These are phyloP conservation scores for Ageneiosus marmoratus DNA, from an alignment of 2,113 vertebrate genomes.

Conservation along the genomic window DNA sequence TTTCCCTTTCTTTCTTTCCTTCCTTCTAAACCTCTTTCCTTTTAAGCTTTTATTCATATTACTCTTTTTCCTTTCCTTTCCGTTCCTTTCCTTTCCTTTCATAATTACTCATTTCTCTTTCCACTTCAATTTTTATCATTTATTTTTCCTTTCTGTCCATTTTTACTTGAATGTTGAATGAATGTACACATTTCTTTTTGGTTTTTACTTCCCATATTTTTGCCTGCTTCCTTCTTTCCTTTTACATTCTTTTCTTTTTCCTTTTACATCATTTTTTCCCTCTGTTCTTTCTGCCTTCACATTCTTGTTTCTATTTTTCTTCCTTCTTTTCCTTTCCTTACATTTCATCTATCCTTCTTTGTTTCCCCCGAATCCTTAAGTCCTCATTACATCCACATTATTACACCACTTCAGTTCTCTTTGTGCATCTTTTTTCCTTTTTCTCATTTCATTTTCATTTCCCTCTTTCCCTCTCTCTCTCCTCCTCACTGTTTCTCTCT, in stretches of 20 bases:
- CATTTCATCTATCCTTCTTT: neutral
- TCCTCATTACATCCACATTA: neutral
- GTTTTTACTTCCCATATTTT: no score
- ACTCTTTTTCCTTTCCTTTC: neutral
- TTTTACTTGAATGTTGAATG: neutral
- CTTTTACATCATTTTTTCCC: conserved; percentile 71
- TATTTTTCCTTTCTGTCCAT: neutral
- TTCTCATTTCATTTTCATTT: neutral
- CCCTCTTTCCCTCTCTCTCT: neutral
- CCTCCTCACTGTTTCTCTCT: neutral
- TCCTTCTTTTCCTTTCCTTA: neutral
- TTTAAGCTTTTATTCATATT: no score
- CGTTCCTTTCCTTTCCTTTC: neutral
- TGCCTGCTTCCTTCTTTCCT: conserved; percentile 17
- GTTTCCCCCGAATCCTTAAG: neutral
- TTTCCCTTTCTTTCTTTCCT: neutral
- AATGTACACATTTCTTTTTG: no score
- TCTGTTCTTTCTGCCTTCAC: no score
- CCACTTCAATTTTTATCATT: neutral
- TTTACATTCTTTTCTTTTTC: conserved; percentile 51
- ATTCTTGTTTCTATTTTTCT: neutral
- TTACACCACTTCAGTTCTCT: neutral
- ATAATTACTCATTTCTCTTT: neutral
- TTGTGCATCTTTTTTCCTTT: neutral
- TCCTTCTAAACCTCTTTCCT: neutral